phyloP scores from a whole-genome alignment of 2,888 invertebrate species.

The Malthinus flaveolus region DNA sequence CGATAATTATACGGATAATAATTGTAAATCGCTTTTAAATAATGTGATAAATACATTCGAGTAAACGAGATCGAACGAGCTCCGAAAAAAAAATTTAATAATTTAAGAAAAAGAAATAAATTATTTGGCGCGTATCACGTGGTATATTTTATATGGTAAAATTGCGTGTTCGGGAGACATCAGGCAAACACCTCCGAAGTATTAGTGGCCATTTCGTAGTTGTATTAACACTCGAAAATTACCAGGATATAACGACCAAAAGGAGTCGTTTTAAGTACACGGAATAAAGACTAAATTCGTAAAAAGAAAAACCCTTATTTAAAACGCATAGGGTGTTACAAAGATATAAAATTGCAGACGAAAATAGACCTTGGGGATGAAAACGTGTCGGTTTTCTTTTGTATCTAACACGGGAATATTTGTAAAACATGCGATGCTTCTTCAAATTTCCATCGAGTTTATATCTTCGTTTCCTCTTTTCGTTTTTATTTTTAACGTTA shows the following conservation, averaged over 20 bases:
- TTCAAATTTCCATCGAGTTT: conserved; percentile 25
- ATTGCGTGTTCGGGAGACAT: conserved; percentile 51
- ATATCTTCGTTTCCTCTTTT: conserved; percentile 20
- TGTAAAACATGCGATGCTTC: conserved; percentile 34
- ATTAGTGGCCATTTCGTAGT: conserved; percentile 56
- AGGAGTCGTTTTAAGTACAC: conserved; percentile 10
- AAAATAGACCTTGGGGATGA: conserved; percentile 17
- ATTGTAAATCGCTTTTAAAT: too few species aligned
- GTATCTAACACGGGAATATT: conserved; percentile 29
- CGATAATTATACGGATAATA: too few species aligned
- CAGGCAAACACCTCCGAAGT: conserved; percentile 54
- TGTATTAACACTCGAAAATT: conserved; percentile 51
- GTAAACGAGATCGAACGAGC: too few species aligned
- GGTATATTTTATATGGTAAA: conserved; percentile 32
- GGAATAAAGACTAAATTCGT: conserved; percentile 13
- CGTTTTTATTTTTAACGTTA: conserved; percentile 9
- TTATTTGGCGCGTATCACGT: neutral
- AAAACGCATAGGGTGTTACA: conserved; percentile 22
- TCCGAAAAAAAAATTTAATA: too few species aligned
- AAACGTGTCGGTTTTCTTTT: conserved; percentile 23
- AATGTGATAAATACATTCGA: too few species aligned
- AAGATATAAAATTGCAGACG: conserved; percentile 17
- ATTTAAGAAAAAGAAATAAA: neutral
- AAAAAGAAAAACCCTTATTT: neutral
- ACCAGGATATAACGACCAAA: conserved; percentile 30